Evolutionary conservation across 1,140 invertebrate species (phyloP).

Genomic region (Brachionus manjavacas): DNA sequence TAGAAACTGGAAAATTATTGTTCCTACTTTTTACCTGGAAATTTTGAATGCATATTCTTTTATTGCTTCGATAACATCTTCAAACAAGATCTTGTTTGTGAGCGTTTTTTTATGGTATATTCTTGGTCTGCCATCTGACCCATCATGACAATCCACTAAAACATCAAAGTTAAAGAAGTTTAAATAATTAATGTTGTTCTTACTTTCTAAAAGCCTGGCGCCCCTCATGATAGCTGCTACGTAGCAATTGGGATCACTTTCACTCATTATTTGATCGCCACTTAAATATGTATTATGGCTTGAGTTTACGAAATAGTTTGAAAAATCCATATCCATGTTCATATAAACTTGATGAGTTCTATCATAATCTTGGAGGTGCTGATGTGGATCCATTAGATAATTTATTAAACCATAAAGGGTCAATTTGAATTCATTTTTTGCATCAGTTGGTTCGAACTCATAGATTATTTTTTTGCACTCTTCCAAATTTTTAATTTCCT

Average conservation of each 20-base stretch:
- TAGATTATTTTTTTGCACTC: conserved; percentile 14
- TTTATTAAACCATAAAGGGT: conserved; percentile 6
- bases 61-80: background rate
- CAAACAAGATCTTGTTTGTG: conserved; percentile 31
- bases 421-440: conserved; percentile 22
- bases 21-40: background rate
- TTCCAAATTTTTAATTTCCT: conserved; percentile 4
- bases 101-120: conserved; percentile 40
- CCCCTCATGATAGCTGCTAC: conserved; percentile 16
- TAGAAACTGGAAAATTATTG: background rate
- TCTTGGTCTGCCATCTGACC: background rate
- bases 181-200: background rate
- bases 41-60: conserved; percentile 10
- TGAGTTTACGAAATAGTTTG: conserved; percentile 30
- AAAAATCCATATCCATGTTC: conserved; percentile 13
- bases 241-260: conserved; percentile 6
- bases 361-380: background rate
- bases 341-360: background rate
- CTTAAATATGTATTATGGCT: conserved; percentile 41
- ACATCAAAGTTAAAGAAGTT: background rate
- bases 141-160: conserved; percentile 29
- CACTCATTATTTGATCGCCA: conserved; percentile 39
- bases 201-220: conserved; percentile 25
- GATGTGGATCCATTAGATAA: conserved; percentile 11
- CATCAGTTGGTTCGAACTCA: conserved; percentile 5